Evolutionary conservation across 1,140 invertebrate genomes (phyloP), one percentile per base, ranked within the genome.

Genomic region (Diachasma alloeum): DNA sequence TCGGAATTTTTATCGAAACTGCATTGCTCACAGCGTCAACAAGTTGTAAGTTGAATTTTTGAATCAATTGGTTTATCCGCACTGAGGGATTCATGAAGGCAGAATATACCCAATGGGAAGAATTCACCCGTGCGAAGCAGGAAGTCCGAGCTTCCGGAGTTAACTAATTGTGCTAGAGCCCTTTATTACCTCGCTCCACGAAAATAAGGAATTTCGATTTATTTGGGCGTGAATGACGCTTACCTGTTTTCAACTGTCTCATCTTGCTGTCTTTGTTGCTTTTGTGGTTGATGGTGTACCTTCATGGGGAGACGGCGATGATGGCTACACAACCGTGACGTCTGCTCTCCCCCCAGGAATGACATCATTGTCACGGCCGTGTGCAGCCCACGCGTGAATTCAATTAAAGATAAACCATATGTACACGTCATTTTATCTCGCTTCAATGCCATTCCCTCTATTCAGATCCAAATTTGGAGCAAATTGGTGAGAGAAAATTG

Each of bases 341-440:
- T 36, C 36, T 39, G 36, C 31, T 31, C 31, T 31, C 6, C 31
- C 36, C 24, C 11, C n/a, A 13, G 0, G n/a, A 17, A 68, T 68
- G 66, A 68, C 66, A 68, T 68, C 66, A 68, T 39, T 68, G 66
- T 68, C 66, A 68, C 36, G 66, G 66, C 36, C 66, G 36, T 68
- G 66, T 31, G n/a, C 66, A 37, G 24, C 59, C 59, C 59, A 63
- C 59, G 59, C 59, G 59, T 63, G 24, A 63, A 63, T 63, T 63
- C 59, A 63, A n/a, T n/a, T n/a, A n/a, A 9, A 63, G 5, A 26
- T 24, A 63, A 31, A 11, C 24, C 24, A 31, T 1, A 63, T 63
- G 19, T 26, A 24, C 24, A 63, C 59, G 59, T 63, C 59, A 63
- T 63, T 26, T 63, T 15, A 63, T 24, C 19, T 11, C 13, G 19